Conservation (phyloP, 2,113 vertebrate species). For the Glareola pratincola region DNA sequence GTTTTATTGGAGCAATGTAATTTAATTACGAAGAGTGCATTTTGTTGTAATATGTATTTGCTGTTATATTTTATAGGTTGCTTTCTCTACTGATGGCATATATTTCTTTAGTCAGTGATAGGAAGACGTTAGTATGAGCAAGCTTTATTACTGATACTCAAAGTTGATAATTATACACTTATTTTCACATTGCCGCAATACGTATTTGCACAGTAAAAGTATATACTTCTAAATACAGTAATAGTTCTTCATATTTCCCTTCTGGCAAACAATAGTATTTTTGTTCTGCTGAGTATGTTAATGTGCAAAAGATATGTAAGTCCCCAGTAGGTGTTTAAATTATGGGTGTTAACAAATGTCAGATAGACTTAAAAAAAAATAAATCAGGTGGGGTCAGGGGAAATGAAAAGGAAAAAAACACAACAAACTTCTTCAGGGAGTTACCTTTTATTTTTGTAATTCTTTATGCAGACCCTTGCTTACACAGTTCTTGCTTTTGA, state of each 20-base stretch:
- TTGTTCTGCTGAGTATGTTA: background rate
- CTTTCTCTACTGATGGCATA: background rate
- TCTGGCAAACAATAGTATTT: background rate
- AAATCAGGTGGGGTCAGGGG: rapidly evolving
- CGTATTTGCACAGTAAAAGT: background rate
- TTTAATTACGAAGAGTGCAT: background rate
- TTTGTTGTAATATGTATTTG: background rate
- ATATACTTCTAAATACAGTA: background rate
- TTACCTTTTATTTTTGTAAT: background rate
- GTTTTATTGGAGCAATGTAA: background rate
- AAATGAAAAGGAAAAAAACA: background rate
- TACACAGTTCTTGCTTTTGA: background rate
- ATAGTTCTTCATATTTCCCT: background rate
- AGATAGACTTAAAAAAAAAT: background rate
- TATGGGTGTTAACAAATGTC: background rate
- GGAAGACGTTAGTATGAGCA: background rate
- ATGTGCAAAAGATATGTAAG: background rate
- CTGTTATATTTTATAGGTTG: background rate
- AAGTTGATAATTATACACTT: background rate
- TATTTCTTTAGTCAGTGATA: background rate
- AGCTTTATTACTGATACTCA: background rate
- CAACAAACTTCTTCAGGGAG: background rate
- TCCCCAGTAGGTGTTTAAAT: background rate
- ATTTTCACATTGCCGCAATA: background rate
- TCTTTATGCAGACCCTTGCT: background rate